Base-by-base conservation (phyloP, 2,113 vertebrate genomes). In the Bos javanicus region DNA sequence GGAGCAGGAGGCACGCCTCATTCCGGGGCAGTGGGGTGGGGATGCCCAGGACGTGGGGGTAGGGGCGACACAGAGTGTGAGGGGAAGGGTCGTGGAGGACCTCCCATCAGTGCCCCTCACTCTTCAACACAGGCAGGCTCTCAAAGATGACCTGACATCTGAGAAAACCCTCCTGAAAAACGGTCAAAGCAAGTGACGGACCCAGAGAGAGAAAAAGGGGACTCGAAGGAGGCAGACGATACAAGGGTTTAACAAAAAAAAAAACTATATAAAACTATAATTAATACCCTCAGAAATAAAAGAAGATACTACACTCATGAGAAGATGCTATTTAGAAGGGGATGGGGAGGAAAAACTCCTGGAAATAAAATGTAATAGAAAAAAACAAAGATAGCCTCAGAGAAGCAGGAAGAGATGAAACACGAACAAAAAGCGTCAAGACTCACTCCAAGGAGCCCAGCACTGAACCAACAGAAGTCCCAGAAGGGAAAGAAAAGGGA, bases 151-250 rank as follows among this genome's bases (percentile, higher is more conserved):
- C 33, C 86, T 48, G 74, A 64, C 57, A 21, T 28, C 30, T 60
- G 25, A 91, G 64, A 93, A 93, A 62, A 71, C 12, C 21, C 52
- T 86, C 81, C 30, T 94, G 57, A 36, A 76, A 30, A 86, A 93
- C 15, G 13, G 39, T 33, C 62, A 85, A 85, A 54, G 15, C 13
- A 3, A 56, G 43, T n/a, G 36, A 81, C 26, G 7, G 48, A 91
- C 39, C 43, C 39, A 90, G 36, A 57, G 2, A 89, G 71, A 90
- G 23, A 59, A 78, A 93, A 87, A 57, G 36, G n/a, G n/a, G 52
- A 81, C 43, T 8, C 56, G 28, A 81, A 56, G 36, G 30, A 90
- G 46, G 50, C 3, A 89, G 76, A 60, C 6, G 39, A 11, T 17
- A 4, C 39, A 10, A 13, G 14, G 12, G 5, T 60, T 46, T 2